A percentile compares a stretch with the other conserved stretches of the same genome.
phyloP scores from a whole-genome alignment of 2,888 invertebrate genomes.

The Calliphora vomitoria region DNA sequence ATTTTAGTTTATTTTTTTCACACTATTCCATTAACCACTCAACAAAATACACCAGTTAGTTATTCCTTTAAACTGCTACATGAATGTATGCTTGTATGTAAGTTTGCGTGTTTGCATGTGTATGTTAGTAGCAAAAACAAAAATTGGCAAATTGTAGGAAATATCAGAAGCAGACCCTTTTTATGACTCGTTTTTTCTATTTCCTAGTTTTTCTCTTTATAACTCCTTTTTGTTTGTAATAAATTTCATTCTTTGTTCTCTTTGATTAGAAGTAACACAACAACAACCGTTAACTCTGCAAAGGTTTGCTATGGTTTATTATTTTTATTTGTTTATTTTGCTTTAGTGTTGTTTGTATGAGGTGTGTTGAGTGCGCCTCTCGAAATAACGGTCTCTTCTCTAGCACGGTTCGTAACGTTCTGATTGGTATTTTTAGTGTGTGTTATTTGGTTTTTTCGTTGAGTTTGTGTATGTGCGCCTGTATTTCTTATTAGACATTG shows the following conservation, averaged over 20 bases:
- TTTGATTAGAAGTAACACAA: background rate
- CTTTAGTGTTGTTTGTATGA: background rate
- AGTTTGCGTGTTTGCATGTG: background rate
- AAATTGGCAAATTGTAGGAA: slow-evolving; percentile 37
- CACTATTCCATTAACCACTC: slow-evolving; percentile 56
- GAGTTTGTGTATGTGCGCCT: slow-evolving; percentile 20
- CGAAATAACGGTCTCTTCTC: slow-evolving; percentile 66
- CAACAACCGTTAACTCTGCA: slow-evolving; percentile 42
- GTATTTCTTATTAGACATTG: slow-evolving; percentile 70
- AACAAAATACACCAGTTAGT: slow-evolving; percentile 2
- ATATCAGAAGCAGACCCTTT: slow-evolving; percentile 49
- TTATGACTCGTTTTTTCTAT: slow-evolving; percentile 1
- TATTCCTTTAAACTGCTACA: slow-evolving; percentile 57
- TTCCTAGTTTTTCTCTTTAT: slow-evolving; percentile 53
- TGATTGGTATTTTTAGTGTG: slow-evolving; percentile 56
- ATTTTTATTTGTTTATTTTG: too few relatives aligned
- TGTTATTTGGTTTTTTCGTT: slow-evolving; percentile 43
- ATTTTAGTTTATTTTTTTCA: slow-evolving; percentile 44
- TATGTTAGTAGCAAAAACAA: background rate
- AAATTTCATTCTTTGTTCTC: slow-evolving; percentile 2
- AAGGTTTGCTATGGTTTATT: slow-evolving; percentile 46
- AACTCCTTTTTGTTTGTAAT: background rate
- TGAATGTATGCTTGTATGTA: slow-evolving; percentile 1
- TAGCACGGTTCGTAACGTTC: slow-evolving; percentile 71
- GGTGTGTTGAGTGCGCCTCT: slow-evolving; percentile 33